phyloP scores from a whole-genome alignment of 2,797 vertebrate species.

The Luscinia megarhynchos region DNA sequence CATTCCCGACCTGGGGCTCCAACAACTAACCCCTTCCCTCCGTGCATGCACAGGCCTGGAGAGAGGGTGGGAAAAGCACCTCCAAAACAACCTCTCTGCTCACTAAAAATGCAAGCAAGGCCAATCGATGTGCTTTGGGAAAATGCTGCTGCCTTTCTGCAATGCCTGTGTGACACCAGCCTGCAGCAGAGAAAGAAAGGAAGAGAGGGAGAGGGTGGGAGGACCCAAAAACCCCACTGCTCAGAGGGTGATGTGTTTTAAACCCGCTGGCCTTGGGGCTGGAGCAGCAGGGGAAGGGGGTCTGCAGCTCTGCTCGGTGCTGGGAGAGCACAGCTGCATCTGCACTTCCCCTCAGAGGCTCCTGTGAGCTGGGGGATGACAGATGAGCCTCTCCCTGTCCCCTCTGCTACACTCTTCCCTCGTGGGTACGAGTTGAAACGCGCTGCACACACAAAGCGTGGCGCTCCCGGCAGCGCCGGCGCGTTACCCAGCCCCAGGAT shows the following conservation, averaged over 20 bases:
- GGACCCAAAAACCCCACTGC: background rate
- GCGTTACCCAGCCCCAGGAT: rapidly evolving
- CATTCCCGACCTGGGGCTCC: background rate
- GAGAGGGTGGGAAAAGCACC: background rate
- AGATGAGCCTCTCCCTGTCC: background rate
- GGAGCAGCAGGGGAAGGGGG: background rate
- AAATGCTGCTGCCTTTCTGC: background rate
- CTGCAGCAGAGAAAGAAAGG: background rate
- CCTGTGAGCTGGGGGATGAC: background rate
- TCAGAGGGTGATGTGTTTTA: background rate
- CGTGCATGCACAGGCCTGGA: background rate
- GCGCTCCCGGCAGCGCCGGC: rapidly evolving
- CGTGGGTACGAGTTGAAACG: background rate
- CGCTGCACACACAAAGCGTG: background rate
- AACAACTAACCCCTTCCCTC: constrained; percentile 28
- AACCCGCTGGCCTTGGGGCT: background rate
- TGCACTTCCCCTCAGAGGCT: background rate
- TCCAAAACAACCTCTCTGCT: background rate
- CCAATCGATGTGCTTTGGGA: background rate
- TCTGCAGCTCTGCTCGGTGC: background rate
- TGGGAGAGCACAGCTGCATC: rapidly evolving
- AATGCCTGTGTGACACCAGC: background rate
- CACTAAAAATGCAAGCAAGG: background rate
- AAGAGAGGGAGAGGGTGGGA: background rate
- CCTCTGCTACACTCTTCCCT: background rate